Percentiles rank a stretch among this genome's conserved stretches.
These are phyloP conservation scores for Siderastrea siderea DNA, from an alignment of 92 coral and sea anemone species.

Conservation along the genomic window DNA sequence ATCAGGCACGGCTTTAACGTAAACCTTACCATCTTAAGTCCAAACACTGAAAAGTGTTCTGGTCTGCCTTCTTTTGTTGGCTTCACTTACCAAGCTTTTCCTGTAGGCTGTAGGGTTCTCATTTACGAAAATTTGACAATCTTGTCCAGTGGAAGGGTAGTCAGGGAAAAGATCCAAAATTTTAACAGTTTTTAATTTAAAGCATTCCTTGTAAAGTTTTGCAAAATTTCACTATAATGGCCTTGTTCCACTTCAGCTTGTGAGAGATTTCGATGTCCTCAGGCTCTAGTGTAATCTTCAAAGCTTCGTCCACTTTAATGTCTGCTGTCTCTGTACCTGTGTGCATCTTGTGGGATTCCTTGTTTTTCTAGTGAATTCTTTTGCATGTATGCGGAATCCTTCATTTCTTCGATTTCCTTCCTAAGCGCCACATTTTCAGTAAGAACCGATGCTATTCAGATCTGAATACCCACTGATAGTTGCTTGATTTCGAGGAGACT, in stretches of 20 bases:
- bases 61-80: not conserved
- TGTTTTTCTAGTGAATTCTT: too few relatives aligned
- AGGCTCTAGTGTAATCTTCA: not conserved
- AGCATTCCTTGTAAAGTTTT: not conserved
- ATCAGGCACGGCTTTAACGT: not conserved
- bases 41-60: conserved; percentile 1
- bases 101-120: conserved; percentile 2
- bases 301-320: too few relatives aligned
- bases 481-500: too few relatives aligned
- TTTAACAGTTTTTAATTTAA: not conserved
- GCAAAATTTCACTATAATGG: not conserved
- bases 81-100: not conserved
- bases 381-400: too few relatives aligned
- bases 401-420: too few relatives aligned
- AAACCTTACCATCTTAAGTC: not conserved
- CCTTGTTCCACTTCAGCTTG: not conserved
- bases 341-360: too few relatives aligned
- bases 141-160: not conserved
- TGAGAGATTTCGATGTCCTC: not conserved
- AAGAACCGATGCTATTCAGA: too few relatives aligned
- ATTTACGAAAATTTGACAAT: not conserved
- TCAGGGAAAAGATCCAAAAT: not conserved
- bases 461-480: too few relatives aligned
- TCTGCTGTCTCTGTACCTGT: too few relatives aligned
- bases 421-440: too few relatives aligned